A percentile compares a stretch with the other conserved stretches of the same genome.
Evolutionary conservation across 2,888 invertebrate species (phyloP).

Genomic region (Dryobotodes eremita): DNA sequence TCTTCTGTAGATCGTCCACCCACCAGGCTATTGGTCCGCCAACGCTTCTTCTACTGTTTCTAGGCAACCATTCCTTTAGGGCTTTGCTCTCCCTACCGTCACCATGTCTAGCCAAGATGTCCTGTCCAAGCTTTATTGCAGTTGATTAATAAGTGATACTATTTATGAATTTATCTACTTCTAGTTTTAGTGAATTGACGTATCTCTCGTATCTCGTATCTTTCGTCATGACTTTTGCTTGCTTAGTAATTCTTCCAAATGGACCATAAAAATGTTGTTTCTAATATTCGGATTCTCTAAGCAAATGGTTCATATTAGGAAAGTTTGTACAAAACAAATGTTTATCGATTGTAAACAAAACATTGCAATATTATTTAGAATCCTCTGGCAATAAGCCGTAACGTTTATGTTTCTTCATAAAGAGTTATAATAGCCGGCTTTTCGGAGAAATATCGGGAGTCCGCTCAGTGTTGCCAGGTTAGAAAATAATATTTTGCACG

Average conservation of each 20-base stretch:
- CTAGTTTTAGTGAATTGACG: neutral
- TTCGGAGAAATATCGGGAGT: conserved; percentile 72
- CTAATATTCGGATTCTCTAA: conserved; percentile 12
- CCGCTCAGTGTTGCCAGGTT: conserved; percentile 49
- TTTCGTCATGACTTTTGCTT: neutral
- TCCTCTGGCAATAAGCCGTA: conserved; percentile 45
- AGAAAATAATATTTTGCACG: conserved; percentile 8
- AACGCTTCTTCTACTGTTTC: no score
- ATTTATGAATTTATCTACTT: neutral
- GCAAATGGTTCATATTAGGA: conserved; percentile 14
- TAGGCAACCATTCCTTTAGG: no score
- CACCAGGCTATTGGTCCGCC: no score
- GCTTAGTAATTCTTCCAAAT: neutral
- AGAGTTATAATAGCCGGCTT: conserved; percentile 77
- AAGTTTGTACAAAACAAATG: conserved; percentile 36
- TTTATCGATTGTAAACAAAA: conserved; percentile 51
- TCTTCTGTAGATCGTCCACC: no score
- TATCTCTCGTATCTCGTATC: no score
- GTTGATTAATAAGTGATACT: no score
- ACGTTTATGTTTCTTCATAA: conserved; percentile 66
- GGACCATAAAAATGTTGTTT: conserved; percentile 8
- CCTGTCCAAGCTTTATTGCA: no score
- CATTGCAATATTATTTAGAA: conserved; percentile 44
- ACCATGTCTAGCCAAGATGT: no score
- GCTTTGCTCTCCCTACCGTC: no score